These are phyloP conservation scores for Paraplagusia blochii DNA, from an alignment of 2,113 vertebrate species.

Conservation along the genomic window DNA sequence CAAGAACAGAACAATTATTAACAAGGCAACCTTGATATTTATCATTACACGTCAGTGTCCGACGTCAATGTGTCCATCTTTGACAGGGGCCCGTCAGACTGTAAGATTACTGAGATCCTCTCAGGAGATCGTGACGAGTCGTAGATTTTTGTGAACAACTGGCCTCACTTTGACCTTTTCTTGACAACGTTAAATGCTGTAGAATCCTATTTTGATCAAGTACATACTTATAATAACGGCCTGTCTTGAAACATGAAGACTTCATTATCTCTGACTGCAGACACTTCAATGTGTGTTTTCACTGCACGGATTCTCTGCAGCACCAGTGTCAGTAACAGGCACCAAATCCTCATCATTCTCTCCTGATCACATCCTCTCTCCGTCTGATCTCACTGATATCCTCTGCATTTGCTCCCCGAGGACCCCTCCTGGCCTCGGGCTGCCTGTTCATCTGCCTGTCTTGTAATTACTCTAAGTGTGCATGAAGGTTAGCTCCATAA, in stretches of 20 bases:
- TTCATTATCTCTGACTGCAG: conserved; percentile 41
- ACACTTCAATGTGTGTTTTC: not conserved
- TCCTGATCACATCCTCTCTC: conserved; percentile 25
- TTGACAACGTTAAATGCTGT: too few relatives aligned
- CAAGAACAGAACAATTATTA: too few relatives aligned
- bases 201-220: too few relatives aligned
- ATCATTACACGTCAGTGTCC: too few relatives aligned
- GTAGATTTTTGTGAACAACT: too few relatives aligned
- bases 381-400: conserved; percentile 25
- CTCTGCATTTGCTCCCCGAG: conserved; percentile 23
- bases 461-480: conserved; percentile 51
- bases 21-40: too few relatives aligned
- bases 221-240: too few relatives aligned
- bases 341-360: conserved; percentile 35
- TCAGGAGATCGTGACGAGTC: too few relatives aligned
- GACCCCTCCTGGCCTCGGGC: conserved; percentile 33
- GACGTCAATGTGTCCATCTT: too few relatives aligned
- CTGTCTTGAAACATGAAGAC: conserved; percentile 49
- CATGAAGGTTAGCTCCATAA: conserved; percentile 29
- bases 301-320: conserved; percentile 2
- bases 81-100: too few relatives aligned
- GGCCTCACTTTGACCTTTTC: too few relatives aligned
- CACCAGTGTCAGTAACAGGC: not conserved
- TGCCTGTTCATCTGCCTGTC: conserved; percentile 32
- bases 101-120: too few relatives aligned